A percentile compares a stretch with the other conserved stretches of the same genome.
phyloP scores from a whole-genome alignment of 2,113 vertebrate genomes.

The Tupaia chinensis region DNA sequence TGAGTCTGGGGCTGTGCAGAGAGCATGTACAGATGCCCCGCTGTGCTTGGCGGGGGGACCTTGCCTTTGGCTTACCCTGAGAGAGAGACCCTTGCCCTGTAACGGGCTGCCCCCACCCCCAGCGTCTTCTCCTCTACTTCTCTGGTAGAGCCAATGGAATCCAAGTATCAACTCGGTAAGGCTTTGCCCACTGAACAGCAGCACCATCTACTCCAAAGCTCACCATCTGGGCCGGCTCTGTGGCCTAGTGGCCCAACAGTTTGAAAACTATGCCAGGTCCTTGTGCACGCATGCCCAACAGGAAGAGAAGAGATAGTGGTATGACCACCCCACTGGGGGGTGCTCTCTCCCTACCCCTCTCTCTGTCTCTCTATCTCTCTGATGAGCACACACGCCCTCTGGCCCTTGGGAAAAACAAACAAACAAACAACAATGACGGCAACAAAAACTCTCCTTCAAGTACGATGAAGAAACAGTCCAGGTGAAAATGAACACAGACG shows the following conservation, averaged over 20 bases:
- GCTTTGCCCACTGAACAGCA: rapidly evolving
- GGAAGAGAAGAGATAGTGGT: no score
- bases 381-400: no score
- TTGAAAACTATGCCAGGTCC: no score
- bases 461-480: rapidly evolving
- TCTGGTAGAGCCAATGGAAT: background rate
- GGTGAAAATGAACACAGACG: rapidly evolving
- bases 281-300: no score
- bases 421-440: no score
- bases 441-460: background rate
- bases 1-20: background rate
- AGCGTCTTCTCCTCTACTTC: background rate
- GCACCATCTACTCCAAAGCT: background rate
- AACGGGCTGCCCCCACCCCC: background rate
- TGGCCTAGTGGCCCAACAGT: no score
- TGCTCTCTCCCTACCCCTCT: no score
- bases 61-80: background rate
- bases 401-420: no score
- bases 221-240: no score
- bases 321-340: no score
- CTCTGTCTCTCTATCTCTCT: no score
- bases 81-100: background rate
- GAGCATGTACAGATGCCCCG: background rate
- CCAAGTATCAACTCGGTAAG: rapidly evolving
- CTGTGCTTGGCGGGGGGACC: rapidly evolving